Percentiles rank a stretch among this genome's conserved stretches.
These are phyloP conservation scores for Drosophila lutescens DNA, from an alignment of 2,888 invertebrate species.

Conservation along the genomic window DNA sequence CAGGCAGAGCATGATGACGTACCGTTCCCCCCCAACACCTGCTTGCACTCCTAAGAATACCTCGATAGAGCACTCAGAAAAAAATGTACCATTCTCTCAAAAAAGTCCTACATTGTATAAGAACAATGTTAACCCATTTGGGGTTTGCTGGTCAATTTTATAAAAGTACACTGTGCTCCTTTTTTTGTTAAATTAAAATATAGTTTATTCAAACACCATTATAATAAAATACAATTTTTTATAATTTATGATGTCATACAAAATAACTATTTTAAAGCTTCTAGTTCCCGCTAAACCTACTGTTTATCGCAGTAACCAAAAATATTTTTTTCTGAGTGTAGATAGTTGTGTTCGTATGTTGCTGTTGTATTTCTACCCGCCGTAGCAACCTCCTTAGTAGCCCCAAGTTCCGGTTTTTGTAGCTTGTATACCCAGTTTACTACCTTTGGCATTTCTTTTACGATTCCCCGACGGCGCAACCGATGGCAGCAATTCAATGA, in stretches of 20 bases:
- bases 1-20: constrained; percentile 33
- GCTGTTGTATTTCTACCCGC: constrained; percentile 37
- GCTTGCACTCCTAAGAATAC: constrained; percentile 4
- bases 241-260: not conserved
- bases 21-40: constrained; percentile 11
- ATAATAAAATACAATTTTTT: not conserved
- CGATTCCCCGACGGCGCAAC: constrained; percentile 55
- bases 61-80: constrained; percentile 1
- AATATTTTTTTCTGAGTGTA: constrained; percentile 17
- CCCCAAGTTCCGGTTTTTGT: constrained; percentile 47
- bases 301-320: too few relatives aligned
- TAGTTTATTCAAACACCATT: too few relatives aligned
- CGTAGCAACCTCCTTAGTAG: constrained; percentile 36
- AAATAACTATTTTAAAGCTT: too few relatives aligned
- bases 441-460: constrained; percentile 68
- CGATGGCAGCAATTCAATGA: constrained; percentile 69
- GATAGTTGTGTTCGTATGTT: constrained; percentile 20
- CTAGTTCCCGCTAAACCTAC: too few relatives aligned
- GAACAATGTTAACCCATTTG: too few relatives aligned
- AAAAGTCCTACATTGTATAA: too few relatives aligned
- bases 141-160: too few relatives aligned
- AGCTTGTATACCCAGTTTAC: constrained; percentile 60
- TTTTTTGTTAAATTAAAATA: too few relatives aligned
- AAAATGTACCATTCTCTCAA: not conserved
- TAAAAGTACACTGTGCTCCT: too few relatives aligned